phyloP scores from a whole-genome alignment of 2,888 invertebrate species.

The Drosophila differens region DNA sequence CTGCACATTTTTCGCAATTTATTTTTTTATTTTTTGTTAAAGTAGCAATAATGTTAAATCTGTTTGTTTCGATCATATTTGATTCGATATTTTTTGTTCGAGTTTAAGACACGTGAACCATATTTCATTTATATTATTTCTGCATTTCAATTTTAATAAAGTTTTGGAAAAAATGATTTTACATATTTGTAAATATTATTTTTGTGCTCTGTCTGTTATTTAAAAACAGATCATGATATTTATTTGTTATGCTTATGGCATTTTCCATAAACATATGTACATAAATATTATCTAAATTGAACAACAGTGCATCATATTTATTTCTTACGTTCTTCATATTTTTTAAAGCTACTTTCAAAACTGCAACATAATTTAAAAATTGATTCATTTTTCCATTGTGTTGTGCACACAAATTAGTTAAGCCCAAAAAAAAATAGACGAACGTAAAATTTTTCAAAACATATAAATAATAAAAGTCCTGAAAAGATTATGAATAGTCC shows the following conservation, averaged over 20 bases:
- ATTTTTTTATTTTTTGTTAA: conserved; percentile 3
- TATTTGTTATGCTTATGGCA: neutral
- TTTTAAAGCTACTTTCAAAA: neutral
- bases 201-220: neutral
- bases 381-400: neutral
- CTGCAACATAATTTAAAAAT: neutral
- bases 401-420: neutral
- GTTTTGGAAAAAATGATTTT: neutral
- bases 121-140: neutral
- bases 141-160: neutral
- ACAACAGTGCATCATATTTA: neutral
- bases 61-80: neutral
- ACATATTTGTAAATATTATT: neutral
- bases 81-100: neutral
- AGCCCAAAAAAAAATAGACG: neutral
- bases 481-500: conserved; percentile 17
- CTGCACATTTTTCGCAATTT: neutral
- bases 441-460: conserved; percentile 2
- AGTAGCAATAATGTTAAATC: conserved; percentile 6
- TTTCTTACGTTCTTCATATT: neutral
- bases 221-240: neutral
- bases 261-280: neutral
- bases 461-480: conserved; percentile 10
- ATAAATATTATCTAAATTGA: neutral
- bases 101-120: neutral